Evolutionary conservation across 2,797 vertebrate species (phyloP).

Genomic region (Merluccius polli): DNA sequence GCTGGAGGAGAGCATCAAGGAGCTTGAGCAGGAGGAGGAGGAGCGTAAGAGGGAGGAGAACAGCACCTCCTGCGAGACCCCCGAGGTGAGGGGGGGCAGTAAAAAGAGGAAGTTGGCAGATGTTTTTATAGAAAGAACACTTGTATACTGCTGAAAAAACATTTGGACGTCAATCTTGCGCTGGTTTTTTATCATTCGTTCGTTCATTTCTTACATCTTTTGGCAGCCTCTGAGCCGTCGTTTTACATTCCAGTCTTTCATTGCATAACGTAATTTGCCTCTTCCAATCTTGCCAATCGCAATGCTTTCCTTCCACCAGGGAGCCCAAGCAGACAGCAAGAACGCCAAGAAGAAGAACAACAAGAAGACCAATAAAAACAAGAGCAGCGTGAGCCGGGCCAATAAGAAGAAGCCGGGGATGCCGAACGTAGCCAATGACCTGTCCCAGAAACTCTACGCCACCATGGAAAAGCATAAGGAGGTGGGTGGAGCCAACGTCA

Average conservation of each 20-base stretch:
- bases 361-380: slow-evolving; percentile 97
- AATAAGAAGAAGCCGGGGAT: slow-evolving; percentile 98
- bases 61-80: slow-evolving; percentile 85
- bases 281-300: slow-evolving; percentile 15
- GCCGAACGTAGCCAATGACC: slow-evolving; percentile 96
- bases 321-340: slow-evolving; percentile 80
- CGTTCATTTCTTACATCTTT: slow-evolving; percentile 38
- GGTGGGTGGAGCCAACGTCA: slow-evolving; percentile 63
- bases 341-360: slow-evolving; percentile 94
- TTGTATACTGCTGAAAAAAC: slow-evolving; percentile 23
- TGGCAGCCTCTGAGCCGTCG: slow-evolving; percentile 26
- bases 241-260: slow-evolving; percentile 35
- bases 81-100: slow-evolving; percentile 78
- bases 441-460: slow-evolving; percentile 98
- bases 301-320: slow-evolving; percentile 58
- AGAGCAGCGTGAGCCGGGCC: slow-evolving; percentile 90
- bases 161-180: too few relatives aligned
- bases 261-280: slow-evolving; percentile 24
- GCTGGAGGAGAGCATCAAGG: slow-evolving; percentile 97
- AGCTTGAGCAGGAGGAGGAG: slow-evolving; percentile 96
- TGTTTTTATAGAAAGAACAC: neutral
- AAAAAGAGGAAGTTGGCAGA: too few relatives aligned
- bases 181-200: slow-evolving; percentile 26
- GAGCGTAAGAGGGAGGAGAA: slow-evolving; percentile 98
- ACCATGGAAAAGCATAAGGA: slow-evolving; percentile 99